Conservation (phyloP, 1,140 invertebrate species). For the Brachionus koreanus region DNA sequence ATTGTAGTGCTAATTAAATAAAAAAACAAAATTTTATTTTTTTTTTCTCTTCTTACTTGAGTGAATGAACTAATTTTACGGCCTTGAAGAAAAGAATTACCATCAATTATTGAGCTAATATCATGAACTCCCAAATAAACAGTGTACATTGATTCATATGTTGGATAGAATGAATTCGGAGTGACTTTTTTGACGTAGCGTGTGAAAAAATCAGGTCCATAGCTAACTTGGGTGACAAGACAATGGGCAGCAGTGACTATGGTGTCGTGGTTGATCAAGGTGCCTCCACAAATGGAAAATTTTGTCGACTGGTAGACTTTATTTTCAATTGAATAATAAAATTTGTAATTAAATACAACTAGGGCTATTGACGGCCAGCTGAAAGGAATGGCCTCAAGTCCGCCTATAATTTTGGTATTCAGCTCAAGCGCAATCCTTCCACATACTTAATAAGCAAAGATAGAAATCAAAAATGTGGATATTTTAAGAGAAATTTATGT, state of each 20-base stretch:
- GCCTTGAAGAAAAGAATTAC: background rate
- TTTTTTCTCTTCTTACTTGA: background rate
- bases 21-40: background rate
- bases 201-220: background rate
- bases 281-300: slow-evolving; percentile 26
- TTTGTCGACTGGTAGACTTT: background rate
- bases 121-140: slow-evolving; percentile 21
- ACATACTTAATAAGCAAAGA: background rate
- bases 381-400: slow-evolving; percentile 7
- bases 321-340: background rate
- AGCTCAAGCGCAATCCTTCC: background rate
- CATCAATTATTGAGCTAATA: background rate
- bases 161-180: slow-evolving; percentile 13
- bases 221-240: slow-evolving; percentile 1
- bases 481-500: background rate
- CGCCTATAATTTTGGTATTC: slow-evolving; percentile 30
- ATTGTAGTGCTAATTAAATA: slow-evolving; percentile 17
- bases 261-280: slow-evolving; percentile 26
- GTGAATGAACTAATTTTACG: background rate
- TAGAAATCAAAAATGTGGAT: background rate
- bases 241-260: slow-evolving; percentile 41
- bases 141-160: slow-evolving; percentile 38
- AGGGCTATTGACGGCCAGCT: slow-evolving; percentile 37
- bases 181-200: background rate
- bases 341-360: slow-evolving; percentile 9